Percentiles rank a stretch among this genome's conserved stretches.
phyloP scores from a whole-genome alignment of 2,797 vertebrate genomes.

The Heterohyrax brucei region DNA sequence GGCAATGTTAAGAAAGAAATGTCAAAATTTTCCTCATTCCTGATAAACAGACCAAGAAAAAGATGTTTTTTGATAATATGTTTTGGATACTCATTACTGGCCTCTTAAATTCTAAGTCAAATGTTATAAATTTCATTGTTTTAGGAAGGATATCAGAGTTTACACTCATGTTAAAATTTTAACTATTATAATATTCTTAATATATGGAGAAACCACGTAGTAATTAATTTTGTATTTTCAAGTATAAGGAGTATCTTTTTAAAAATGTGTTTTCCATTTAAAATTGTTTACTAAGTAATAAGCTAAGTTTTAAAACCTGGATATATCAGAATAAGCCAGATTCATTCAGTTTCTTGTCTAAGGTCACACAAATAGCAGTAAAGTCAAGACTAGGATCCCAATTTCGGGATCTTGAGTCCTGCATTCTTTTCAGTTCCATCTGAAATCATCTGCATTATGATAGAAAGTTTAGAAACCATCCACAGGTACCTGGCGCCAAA shows the following conservation, averaged over 20 bases:
- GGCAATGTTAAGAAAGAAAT: neutral
- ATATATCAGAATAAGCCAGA: neutral
- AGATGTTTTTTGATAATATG: neutral
- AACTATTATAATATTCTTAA: constrained; percentile 41
- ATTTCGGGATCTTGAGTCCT: neutral
- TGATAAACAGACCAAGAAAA: constrained; percentile 8
- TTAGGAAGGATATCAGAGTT: neutral
- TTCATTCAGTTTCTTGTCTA: neutral
- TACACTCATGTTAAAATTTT: neutral
- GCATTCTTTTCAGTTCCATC: constrained; percentile 59
- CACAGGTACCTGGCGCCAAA: neutral
- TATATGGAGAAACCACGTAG: neutral
- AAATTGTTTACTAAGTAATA: neutral
- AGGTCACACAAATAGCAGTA: neutral
- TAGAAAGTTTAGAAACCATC: constrained; percentile 54
- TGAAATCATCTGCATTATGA: constrained; percentile 23
- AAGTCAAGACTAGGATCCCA: neutral
- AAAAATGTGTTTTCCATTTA: neutral
- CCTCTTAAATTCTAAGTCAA: constrained; percentile 17
- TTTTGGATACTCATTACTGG: neutral
- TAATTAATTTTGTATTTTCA: constrained; percentile 34
- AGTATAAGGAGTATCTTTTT: neutral
- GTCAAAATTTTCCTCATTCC: neutral
- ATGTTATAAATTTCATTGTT: neutral
- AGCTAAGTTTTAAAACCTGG: neutral